Conservation (phyloP, 1,140 invertebrate species). For the Pentalonia nigronervosa region DNA sequence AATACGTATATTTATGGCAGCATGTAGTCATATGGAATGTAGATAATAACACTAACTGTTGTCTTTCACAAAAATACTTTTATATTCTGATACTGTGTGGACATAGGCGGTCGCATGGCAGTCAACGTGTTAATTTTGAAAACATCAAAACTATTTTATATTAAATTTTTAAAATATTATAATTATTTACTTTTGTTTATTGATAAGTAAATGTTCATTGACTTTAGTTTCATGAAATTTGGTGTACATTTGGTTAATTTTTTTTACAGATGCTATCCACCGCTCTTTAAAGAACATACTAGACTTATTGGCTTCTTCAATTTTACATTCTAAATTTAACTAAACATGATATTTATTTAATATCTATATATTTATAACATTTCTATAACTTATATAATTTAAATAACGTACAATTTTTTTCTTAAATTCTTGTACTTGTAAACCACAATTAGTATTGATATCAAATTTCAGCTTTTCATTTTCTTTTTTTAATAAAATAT, state of each 20-base stretch:
- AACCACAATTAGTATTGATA: not conserved
- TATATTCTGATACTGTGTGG: no score
- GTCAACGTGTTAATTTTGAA: not conserved
- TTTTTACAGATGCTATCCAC: slow-evolving; percentile 26
- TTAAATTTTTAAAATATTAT: slow-evolving; percentile 62
- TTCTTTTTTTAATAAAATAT: slow-evolving; percentile 28
- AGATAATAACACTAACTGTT: no score
- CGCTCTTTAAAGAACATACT: slow-evolving; percentile 16
- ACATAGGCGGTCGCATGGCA: no score
- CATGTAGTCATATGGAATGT: no score
- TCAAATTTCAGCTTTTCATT: not conserved
- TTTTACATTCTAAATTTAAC: not conserved
- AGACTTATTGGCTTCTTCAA: slow-evolving; percentile 34
- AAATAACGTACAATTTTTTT: slow-evolving; percentile 32
- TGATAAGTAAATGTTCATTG: not conserved
- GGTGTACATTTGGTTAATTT: slow-evolving; percentile 9
- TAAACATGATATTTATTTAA: not conserved
- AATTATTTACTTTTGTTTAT: slow-evolving; percentile 38
- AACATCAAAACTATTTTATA: not conserved
- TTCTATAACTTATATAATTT: not conserved
- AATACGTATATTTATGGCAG: no score
- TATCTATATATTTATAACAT: not conserved
- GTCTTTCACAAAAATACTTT: no score
- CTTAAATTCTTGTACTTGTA: not conserved
- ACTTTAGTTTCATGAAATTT: not conserved